phyloP scores from a whole-genome alignment of 2,888 invertebrate species.

The Hypercompe scribonia region DNA sequence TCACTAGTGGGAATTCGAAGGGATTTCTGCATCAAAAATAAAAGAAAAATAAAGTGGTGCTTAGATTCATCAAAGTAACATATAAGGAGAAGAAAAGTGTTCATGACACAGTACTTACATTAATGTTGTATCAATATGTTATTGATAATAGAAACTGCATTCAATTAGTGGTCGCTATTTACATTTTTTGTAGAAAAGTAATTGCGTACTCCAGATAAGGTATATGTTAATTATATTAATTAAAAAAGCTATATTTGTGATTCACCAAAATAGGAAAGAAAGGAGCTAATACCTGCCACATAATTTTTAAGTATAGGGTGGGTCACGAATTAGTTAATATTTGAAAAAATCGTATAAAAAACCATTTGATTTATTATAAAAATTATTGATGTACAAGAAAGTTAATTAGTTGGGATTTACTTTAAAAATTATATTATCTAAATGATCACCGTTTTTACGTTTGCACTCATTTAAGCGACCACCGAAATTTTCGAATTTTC shows the following conservation, averaged over 20 bases:
- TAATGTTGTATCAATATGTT: not conserved
- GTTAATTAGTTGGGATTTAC: too few species aligned
- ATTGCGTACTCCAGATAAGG: not conserved
- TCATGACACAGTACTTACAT: not conserved
- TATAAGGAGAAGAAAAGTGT: not conserved
- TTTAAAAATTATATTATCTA: too few species aligned
- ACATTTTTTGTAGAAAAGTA: not conserved
- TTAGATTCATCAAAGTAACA: not conserved
- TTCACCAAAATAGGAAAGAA: not conserved
- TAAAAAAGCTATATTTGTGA: not conserved
- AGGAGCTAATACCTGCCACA: not conserved
- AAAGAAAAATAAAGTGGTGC: too few species aligned
- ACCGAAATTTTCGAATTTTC: too few species aligned
- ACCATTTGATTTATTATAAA: too few species aligned
- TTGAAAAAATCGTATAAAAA: too few species aligned
- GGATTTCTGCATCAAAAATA: too few species aligned
- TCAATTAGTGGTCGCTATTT: not conserved
- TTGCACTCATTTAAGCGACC: too few species aligned
- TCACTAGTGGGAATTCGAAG: too few species aligned
- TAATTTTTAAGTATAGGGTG: not conserved
- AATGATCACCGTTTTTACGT: too few species aligned
- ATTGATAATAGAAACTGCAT: not conserved
- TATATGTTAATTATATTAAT: not conserved
- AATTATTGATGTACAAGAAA: too few species aligned
- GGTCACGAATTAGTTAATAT: too few species aligned